A percentile compares a stretch with the other conserved stretches of the same genome.
Conservation (phyloP, 2,888 invertebrate species). For the Trissoscelio sp. region DNA sequence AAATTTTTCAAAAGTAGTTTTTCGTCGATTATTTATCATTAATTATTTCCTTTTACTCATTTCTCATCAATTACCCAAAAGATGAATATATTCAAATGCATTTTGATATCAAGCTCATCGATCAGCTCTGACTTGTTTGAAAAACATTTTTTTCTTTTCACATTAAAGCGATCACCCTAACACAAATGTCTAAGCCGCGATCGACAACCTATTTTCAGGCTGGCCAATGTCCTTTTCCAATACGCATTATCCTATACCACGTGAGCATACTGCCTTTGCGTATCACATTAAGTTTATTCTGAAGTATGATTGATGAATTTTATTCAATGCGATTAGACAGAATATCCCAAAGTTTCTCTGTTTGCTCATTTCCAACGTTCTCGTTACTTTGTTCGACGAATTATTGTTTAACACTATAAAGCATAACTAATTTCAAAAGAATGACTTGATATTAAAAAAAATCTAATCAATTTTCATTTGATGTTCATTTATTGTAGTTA, state of each 20-base stretch:
- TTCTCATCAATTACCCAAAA: too few species aligned
- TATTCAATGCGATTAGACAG: slow-evolving; percentile 66
- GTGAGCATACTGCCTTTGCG: slow-evolving; percentile 50
- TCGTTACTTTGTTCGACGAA: neutral
- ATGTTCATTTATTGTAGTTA: too few species aligned
- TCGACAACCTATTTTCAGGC: slow-evolving; percentile 64
- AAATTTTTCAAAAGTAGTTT: too few species aligned
- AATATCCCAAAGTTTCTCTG: slow-evolving; percentile 61
- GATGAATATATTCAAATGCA: too few species aligned
- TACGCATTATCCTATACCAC: slow-evolving; percentile 55
- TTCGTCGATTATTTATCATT: too few species aligned
- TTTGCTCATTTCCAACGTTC: slow-evolving; percentile 31
- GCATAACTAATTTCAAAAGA: too few species aligned
- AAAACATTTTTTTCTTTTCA: slow-evolving; percentile 62
- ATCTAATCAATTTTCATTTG: too few species aligned
- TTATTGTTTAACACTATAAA: neutral
- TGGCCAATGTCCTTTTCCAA: slow-evolving; percentile 59
- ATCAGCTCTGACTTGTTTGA: slow-evolving; percentile 69
- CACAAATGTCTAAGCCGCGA: slow-evolving; percentile 52
- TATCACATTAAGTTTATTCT: slow-evolving; percentile 79
- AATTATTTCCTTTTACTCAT: too few species aligned
- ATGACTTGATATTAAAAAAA: too few species aligned
- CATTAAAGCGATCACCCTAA: slow-evolving; percentile 60
- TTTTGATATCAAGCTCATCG: slow-evolving; percentile 68
- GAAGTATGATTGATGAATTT: slow-evolving; percentile 78